Base-by-base conservation (phyloP, 1,140 invertebrate genomes). In the Drosophila pseudoobscura region DNA sequence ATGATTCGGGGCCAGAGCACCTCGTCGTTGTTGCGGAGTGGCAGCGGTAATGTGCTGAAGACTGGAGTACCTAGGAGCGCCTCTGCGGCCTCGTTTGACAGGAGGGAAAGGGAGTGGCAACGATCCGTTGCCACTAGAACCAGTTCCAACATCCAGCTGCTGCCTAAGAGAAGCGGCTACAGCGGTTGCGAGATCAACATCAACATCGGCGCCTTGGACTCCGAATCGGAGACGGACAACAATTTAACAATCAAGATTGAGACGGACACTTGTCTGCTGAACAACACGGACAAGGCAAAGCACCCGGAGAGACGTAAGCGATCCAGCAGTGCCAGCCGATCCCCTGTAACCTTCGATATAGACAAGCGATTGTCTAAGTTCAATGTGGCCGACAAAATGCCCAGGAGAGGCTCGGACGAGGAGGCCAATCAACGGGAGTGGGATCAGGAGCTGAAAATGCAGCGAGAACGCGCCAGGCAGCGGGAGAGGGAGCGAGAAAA, bases 141-240 rank as follows among this genome's bases (percentile, higher is more conserved):
- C 3, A 31, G 39, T 9, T 49, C 78, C 17, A 60, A 71, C 2
- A 11, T 22, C 20, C 49, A 56, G 24, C 20, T 63, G 8, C 17
- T 13, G 7, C 26, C 45, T 3, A 55, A 47, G 26, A 45, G 50
- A n/a, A 84, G 80, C 24, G 31, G 17, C 11, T 50, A 70, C 35
- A 84, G 76, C 1, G 76, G 78, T 9, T 90, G 84, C 47, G 64
- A 75, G 11, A 91, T 91, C 0, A 89, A 84, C 59, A 89, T 90
- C 2, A 89, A 78, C 22, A 91, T 89, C 3, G 68, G 60, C n/a
- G 52, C 41, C 15, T 35, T 71, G n/a, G 74, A 78, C 2, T 24
- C 60, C 2, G 50, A 54, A 3, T 51, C 31, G 2, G 63, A 69
- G 15, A 41, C 15, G 54, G 50, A 80, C 31, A 83, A 84, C 29